Base-by-base conservation (phyloP, 2,888 invertebrate species). In the Eristalis intricaria region DNA sequence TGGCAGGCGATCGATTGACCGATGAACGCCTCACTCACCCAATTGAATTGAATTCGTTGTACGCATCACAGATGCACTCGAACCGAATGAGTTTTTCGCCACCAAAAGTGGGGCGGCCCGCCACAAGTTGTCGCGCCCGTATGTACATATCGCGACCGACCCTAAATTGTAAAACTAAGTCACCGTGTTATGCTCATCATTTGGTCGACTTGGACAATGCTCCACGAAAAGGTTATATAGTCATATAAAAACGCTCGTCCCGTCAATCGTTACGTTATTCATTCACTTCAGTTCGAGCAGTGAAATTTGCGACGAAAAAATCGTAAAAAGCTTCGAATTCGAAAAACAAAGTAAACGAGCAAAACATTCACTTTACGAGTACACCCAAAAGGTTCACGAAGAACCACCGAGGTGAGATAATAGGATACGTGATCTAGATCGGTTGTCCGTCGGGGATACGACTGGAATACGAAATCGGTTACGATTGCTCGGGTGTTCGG, bases 161-260 rank as follows among this genome's bases (percentile, higher is more conserved):
- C 87, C 83, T 87, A 80, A 84, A 79, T 84, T 80, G 87, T 80
- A 71, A 87, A 87, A 84, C 68, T 76, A 87, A 87, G 86, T 87
- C 75, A 87, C 78, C 74, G 13, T 70, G 83, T 63, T 79, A 65
- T 70, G 86, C 86, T 78, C 86, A 86, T 86, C 86, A 83, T 75
- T 86, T 66, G 86, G 65, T 70, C 86, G 86, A 86, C 50, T 83
- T 83, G 66, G 61, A 78, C 19, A 83, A 38, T 50, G 69, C 58
- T 58, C 56, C 66, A 87, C 65, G 35, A 84, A 86, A 75, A 79
- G 64, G 43, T 68, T 81, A 82, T 86, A 82, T 82, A 76, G 76
- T 64, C 86, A 88, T 90, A 90, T 90, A 90, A 89, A 90, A 90
- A 89, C 89, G 73, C 82, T 73, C 78, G 82, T 63, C 76, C 75